Evolutionary conservation across 37 sponge, comb jelly and placozoan species (phyloP).

Genomic region (Spongia lamella): DNA sequence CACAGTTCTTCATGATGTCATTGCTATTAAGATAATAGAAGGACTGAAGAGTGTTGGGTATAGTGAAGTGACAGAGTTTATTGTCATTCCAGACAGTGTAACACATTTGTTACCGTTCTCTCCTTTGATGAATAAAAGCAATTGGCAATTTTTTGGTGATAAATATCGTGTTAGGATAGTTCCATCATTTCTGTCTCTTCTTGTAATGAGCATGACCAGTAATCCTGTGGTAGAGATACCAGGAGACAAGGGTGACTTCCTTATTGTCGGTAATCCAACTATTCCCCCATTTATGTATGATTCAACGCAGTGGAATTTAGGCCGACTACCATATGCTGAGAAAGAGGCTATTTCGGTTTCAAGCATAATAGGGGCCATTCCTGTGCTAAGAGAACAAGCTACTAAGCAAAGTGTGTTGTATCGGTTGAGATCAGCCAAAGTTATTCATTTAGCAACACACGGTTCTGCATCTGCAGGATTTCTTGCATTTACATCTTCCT

Average conservation of each 20-base stretch:
- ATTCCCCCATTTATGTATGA: slow-evolving; percentile 54
- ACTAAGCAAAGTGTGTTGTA: slow-evolving; percentile 50
- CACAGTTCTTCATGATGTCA: slow-evolving; percentile 18
- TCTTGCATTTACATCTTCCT: slow-evolving; percentile 46
- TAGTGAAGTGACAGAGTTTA: slow-evolving; percentile 14
- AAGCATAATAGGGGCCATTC: slow-evolving; percentile 47
- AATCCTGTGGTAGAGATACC: slow-evolving; percentile 35
- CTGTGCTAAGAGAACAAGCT: slow-evolving; percentile 60
- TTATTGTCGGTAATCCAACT: slow-evolving; percentile 69
- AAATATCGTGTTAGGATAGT: slow-evolving; percentile 37
- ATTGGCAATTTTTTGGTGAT: slow-evolving; percentile 63
- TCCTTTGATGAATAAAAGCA: slow-evolving; percentile 29
- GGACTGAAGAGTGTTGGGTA: slow-evolving; percentile 11
- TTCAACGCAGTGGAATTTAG: slow-evolving; percentile 49
- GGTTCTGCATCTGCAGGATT: slow-evolving; percentile 61
- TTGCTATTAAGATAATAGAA: slow-evolving; percentile 40
- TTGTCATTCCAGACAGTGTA: slow-evolving; percentile 66
- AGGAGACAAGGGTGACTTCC: slow-evolving; percentile 38
- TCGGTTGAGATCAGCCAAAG: slow-evolving; percentile 44
- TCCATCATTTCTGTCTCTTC: slow-evolving; percentile 70
- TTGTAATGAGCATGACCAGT: slow-evolving; percentile 30
- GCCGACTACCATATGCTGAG: slow-evolving; percentile 59
- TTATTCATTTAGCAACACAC: slow-evolving; percentile 78
- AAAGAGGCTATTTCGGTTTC: slow-evolving; percentile 61
- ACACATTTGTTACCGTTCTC: slow-evolving; percentile 61